phyloP scores from a whole-genome alignment of 2,797 vertebrate genomes.

The Gastrophryne carolinensis region DNA sequence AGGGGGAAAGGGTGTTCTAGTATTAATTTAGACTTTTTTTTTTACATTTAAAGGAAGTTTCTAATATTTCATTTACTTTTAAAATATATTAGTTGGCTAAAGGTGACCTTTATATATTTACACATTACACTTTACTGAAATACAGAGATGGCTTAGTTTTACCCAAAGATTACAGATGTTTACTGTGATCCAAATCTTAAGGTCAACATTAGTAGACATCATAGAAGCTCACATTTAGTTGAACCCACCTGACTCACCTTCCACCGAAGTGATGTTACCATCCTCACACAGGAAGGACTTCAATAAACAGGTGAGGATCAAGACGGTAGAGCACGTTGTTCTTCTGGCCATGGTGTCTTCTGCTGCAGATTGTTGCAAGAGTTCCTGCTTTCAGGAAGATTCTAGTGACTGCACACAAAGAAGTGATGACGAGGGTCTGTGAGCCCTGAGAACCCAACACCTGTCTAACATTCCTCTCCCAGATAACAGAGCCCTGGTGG shows the following conservation, averaged over 20 bases:
- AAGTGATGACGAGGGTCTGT: neutral
- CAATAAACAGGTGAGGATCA: slow-evolving; percentile 28
- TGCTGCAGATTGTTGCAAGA: neutral
- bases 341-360: slow-evolving; percentile 32
- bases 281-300: slow-evolving; percentile 25
- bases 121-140: too few relatives aligned
- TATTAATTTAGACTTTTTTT: too few relatives aligned
- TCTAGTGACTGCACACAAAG: slow-evolving; percentile 32
- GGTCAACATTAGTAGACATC: neutral
- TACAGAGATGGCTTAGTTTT: too few relatives aligned
- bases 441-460: slow-evolving; percentile 64
- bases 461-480: slow-evolving; percentile 52
- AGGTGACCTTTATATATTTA: too few relatives aligned
- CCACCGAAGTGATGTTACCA: slow-evolving; percentile 41
- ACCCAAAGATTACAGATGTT: too few relatives aligned
- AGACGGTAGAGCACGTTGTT: neutral
- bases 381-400: slow-evolving; percentile 17
- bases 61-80: too few relatives aligned
- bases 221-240: too few relatives aligned
- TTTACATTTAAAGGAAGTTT: too few relatives aligned
- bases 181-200: too few relatives aligned
- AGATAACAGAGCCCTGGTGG: neutral
- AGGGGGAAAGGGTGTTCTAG: too few relatives aligned
- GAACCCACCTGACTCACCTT: slow-evolving; percentile 68
- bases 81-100: too few relatives aligned